These are phyloP conservation scores for Glyptemys insculpta DNA, from an alignment of 2,797 vertebrate species.

Conservation along the genomic window DNA sequence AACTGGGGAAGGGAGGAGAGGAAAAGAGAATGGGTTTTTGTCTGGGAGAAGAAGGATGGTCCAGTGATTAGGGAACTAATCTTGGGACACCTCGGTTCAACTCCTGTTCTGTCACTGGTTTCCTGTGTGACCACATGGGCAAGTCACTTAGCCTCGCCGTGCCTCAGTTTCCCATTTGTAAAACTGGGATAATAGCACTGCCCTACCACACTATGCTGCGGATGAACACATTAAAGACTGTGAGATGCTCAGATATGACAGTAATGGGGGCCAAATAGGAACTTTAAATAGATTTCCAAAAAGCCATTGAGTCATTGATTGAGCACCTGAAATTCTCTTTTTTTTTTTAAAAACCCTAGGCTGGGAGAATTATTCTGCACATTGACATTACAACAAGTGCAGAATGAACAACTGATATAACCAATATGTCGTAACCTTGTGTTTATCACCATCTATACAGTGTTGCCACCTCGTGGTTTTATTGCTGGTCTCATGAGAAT, in stretches of 20 bases:
- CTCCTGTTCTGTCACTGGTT: not conserved
- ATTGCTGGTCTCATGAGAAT: not conserved
- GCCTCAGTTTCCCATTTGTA: not conserved
- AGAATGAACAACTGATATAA: not conserved
- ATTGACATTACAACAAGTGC: not conserved
- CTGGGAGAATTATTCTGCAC: not conserved
- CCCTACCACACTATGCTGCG: not conserved
- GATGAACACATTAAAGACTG: not conserved
- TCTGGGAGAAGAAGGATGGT: not conserved
- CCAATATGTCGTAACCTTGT: not conserved
- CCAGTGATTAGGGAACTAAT: not conserved
- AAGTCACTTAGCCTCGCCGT: not conserved
- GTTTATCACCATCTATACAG: not conserved
- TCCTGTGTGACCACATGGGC: not conserved
- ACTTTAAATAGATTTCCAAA: not conserved
- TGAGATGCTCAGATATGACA: not conserved
- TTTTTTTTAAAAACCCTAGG: not conserved
- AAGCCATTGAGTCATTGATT: not conserved
- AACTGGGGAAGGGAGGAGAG: not conserved
- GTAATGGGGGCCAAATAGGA: not conserved
- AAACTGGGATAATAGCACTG: not conserved
- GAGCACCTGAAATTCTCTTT: not conserved
- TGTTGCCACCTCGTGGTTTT: not conserved
- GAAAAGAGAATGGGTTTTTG: not conserved
- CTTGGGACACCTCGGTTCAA: not conserved